Percentiles rank a stretch among this genome's conserved stretches.
phyloP scores from a whole-genome alignment of 2,113 vertebrate species.

The Embiotoca jacksoni region DNA sequence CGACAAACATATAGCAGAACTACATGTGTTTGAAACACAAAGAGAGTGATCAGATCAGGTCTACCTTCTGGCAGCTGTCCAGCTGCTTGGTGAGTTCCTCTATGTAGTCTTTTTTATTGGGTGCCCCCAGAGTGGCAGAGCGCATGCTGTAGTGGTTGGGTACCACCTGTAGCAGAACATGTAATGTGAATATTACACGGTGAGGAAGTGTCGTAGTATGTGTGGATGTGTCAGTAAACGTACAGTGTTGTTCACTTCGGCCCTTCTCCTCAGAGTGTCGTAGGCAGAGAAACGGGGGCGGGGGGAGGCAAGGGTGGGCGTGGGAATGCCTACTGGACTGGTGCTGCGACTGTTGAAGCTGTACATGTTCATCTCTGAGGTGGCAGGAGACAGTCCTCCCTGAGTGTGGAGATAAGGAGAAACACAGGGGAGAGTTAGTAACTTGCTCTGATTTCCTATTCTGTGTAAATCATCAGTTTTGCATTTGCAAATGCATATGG shows the following conservation, averaged over 20 bases:
- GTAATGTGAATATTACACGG: background rate
- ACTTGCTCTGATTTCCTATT: too few species aligned
- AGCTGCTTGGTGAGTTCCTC: constrained; percentile 85
- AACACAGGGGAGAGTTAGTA: background rate
- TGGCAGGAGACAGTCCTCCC: constrained; percentile 75
- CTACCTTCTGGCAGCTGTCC: constrained; percentile 78
- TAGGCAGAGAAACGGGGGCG: constrained; percentile 74
- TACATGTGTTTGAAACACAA: background rate
- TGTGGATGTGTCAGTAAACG: background rate
- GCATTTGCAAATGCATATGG: too few species aligned
- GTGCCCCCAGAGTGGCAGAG: constrained; percentile 57
- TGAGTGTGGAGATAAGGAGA: constrained; percentile 12
- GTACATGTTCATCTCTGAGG: constrained; percentile 80
- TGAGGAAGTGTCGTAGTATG: background rate
- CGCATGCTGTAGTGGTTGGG: constrained; percentile 67
- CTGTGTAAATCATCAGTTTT: too few species aligned
- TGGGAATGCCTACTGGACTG: constrained; percentile 64
- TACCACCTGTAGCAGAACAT: constrained; percentile 12
- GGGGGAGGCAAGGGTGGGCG: background rate
- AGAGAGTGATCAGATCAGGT: background rate
- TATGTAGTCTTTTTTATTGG: constrained; percentile 81
- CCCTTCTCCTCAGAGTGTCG: constrained; percentile 77
- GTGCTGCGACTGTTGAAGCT: constrained; percentile 71
- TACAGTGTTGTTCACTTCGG: constrained; percentile 53
- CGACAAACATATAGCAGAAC: too few species aligned